Evolutionary conservation across 1,140 invertebrate genomes (phyloP), one percentile per base, ranked within the genome.

Genomic region (Periplaneta americana): DNA sequence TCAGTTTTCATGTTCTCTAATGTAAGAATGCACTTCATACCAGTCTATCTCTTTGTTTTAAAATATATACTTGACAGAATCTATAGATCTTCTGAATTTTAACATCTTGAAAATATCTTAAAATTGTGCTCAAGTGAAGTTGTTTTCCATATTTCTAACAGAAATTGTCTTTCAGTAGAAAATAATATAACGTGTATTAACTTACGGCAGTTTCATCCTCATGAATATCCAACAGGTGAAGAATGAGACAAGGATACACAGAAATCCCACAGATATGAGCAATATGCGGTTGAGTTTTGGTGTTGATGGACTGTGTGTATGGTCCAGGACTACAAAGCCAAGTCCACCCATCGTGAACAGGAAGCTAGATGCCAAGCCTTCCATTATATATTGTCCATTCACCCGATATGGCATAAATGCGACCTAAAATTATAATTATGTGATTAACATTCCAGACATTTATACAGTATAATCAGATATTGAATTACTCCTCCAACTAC

Each of bases 351-450:
- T 90, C 0, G 97, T 97, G 88, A 99, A 99, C 9, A 99, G 90
- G 86, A 99, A 99, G 88, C 97, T 98, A 34, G 97, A 97, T 18
- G 98, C 98, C 81, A 99, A 88, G 1, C 98, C 98, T 91, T 99
- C 98, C 96, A 99, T 98, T 57, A 99, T 99, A 86, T 99, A 99
- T 88, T 99, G 98, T 0, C 98, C 98, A 90, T 99, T 99, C 0
- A 99, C 97, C 85, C 98, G 90, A 87, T 99, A 98, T 0, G 98
- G 97, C 97, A 99, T 98, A 87, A 99, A 99, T 4, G 98, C 98
- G 18, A 99, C 95, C 95, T 96, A 85, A 39, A 77, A 77, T 37
- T 84, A 81, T 36, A 48, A 78, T 74, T 34, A 34, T 22, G 22
- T 15, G 75, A 75, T 6, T 33, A 74, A 4, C 28, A 39, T 15